Conservation (phyloP, 2,888 invertebrate genomes). For the Caenorhabditis afra region DNA sequence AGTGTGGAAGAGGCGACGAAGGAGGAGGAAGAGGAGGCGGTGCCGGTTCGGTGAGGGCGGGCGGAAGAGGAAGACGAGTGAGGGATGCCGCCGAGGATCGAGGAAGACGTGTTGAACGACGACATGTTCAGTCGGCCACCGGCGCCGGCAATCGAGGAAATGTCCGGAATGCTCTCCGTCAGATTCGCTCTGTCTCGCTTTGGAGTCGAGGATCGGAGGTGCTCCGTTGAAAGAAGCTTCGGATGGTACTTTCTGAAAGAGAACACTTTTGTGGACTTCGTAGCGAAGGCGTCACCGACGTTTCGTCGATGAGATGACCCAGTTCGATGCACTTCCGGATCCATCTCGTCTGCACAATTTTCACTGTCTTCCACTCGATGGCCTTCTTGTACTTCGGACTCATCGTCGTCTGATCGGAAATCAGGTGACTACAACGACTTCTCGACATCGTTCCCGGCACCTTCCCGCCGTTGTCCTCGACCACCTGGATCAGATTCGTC, state of each 20-base stretch:
- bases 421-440: constrained; percentile 69
- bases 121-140: constrained; percentile 45
- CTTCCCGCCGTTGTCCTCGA: constrained; percentile 68
- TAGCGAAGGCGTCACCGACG: constrained; percentile 13
- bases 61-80: not conserved
- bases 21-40: constrained; percentile 22
- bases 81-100: constrained; percentile 6
- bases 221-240: constrained; percentile 18
- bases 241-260: constrained; percentile 58
- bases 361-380: constrained; percentile 69
- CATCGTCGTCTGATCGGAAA: constrained; percentile 65
- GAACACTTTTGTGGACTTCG: not conserved
- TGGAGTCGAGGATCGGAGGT: constrained; percentile 50
- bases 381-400: constrained; percentile 72
- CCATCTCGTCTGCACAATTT: constrained; percentile 71
- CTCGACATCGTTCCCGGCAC: constrained; percentile 69
- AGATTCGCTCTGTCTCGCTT: constrained; percentile 19
- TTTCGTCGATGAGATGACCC: constrained; percentile 63
- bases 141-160: constrained; percentile 49
- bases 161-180: constrained; percentile 28
- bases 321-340: constrained; percentile 64
- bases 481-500: constrained; percentile 56
- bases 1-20: constrained; percentile 12
- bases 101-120: constrained; percentile 18
- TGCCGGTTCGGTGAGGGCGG: constrained; percentile 7